These are phyloP conservation scores for Tiliacea aurago DNA, from an alignment of 2,888 invertebrate genomes.

Conservation along the genomic window DNA sequence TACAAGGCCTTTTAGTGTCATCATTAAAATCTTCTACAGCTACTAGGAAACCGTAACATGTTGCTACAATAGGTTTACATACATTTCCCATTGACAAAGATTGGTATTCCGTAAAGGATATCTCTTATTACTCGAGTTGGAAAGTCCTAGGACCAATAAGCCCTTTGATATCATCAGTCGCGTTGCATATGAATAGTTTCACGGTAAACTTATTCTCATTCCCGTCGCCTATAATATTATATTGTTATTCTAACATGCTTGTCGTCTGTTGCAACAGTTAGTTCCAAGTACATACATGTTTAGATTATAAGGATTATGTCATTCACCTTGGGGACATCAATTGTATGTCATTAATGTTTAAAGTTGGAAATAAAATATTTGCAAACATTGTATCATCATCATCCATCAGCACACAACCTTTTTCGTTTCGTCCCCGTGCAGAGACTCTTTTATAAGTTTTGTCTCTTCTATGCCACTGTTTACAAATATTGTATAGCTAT, in stretches of 20 bases:
- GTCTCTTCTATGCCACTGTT: too few relatives aligned
- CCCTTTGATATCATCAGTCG: slow-evolving; percentile 48
- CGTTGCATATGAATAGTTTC: slow-evolving; percentile 62
- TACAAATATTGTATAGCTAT: too few relatives aligned
- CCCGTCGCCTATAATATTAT: slow-evolving; percentile 65
- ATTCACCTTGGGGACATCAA: slow-evolving; percentile 63
- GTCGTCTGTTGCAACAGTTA: slow-evolving; percentile 63
- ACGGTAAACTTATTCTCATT: slow-evolving; percentile 67
- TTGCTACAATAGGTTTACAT: background rate
- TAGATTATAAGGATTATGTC: slow-evolving; percentile 62
- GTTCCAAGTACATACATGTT: slow-evolving; percentile 67
- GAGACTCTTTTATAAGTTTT: too few relatives aligned
- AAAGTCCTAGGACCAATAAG: slow-evolving; percentile 21
- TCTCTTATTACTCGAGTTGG: slow-evolving; percentile 4
- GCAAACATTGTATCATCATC: background rate
- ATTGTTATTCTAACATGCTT: slow-evolving; percentile 68
- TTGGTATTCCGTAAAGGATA: slow-evolving; percentile 11
- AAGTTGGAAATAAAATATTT: background rate
- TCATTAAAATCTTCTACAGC: slow-evolving; percentile 4
- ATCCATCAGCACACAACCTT: too few relatives aligned
- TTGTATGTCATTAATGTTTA: slow-evolving; percentile 1
- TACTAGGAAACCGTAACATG: background rate
- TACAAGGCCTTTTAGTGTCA: background rate
- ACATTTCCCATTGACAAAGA: background rate
- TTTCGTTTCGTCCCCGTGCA: too few relatives aligned